Evolutionary conservation across 2,888 invertebrate genomes (phyloP), one percentile per base, ranked within the genome.

Genomic region (Acholoe squamosa): DNA sequence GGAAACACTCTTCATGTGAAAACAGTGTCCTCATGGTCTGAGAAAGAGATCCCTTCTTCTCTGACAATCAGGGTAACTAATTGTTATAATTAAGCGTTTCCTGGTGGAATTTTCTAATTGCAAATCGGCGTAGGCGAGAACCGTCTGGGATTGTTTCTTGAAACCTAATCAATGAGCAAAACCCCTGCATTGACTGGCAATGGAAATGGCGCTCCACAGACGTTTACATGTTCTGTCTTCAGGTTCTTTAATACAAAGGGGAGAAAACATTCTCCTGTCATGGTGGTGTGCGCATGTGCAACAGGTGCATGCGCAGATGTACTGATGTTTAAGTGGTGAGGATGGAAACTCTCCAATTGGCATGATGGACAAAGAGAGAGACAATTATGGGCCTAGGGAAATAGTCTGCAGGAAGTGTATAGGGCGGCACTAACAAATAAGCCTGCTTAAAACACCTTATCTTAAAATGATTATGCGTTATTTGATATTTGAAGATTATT

Each of bases 251-350:
- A 1, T 61, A 28, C 76, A 76, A 76, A 76, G 31, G 76, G 76
- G 31, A 25, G 76, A 76, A 3, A 76, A 76, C 43, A 25, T 3
- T 28, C 7, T 71, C n/a, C 61, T 71, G 71, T 28, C 71, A 71
- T 71, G 25, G 25, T 14, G 14, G 12, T 28, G 14, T 25, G 31
- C 71, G 80, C 80, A 80, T 33, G 80, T 34, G 80, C 80, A 80
- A 80, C 80, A 80, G 80, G 80, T 80, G 80, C 80, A 22, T 80
- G 34, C 80, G 80, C 80, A 80, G 16, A 34, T n/a, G 34, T 43
- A 22, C 5, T 12, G 34, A 14, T 25, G 19, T 80, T 80, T 33
- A 80, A 80, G 80, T 80, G 43, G 43, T 19, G 43, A n/a, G 1
- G 33, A 33, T 80, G 80, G 80, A 34, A 34, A 12, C 22, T 33